A percentile compares a stretch with the other conserved stretches of the same genome.
phyloP scores from a whole-genome alignment of 2,113 vertebrate genomes.

The Anguilla rostrata region DNA sequence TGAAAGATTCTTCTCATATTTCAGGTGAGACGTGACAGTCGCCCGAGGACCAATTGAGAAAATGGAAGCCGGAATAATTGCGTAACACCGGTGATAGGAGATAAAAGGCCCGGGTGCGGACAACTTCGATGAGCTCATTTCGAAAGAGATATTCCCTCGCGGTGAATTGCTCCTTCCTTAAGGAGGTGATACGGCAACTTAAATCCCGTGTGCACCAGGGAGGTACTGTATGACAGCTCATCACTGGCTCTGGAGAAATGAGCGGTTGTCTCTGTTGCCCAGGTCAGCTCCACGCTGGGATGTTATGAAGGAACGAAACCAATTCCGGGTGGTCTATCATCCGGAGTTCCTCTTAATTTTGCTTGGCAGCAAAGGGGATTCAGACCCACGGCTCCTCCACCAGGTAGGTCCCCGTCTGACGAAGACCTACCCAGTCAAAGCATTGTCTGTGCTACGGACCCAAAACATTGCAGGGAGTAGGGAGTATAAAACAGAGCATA shows the following conservation, averaged over 20 bases:
- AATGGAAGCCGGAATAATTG: constrained; percentile 22
- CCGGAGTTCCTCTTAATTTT: not conserved
- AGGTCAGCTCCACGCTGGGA: not conserved
- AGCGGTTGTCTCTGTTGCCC: not conserved
- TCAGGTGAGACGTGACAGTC: constrained; percentile 36
- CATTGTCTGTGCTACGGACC: not conserved
- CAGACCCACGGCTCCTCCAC: not conserved
- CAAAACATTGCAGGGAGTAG: not conserved
- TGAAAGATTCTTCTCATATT: constrained; percentile 47
- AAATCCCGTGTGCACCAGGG: not conserved
- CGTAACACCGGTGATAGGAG: constrained; percentile 23
- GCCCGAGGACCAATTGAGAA: constrained; percentile 36
- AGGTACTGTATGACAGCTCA: not conserved
- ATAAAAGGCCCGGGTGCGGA: constrained; percentile 39
- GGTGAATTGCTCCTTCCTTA: not conserved
- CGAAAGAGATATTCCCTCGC: constrained; percentile 14
- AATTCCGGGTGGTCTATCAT: not conserved
- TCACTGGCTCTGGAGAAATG: not conserved
- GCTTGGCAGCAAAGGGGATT: not conserved
- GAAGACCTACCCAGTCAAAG: not conserved
- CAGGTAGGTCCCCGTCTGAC: not conserved
- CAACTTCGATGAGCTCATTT: constrained; percentile 23
- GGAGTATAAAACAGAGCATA: not conserved
- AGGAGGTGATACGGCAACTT: not conserved
- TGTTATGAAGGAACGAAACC: not conserved